A percentile compares a stretch with the other conserved stretches of the same genome.
Evolutionary conservation across 2,888 invertebrate species (phyloP).

Genomic region (Fissipunctia ypsillon): DNA sequence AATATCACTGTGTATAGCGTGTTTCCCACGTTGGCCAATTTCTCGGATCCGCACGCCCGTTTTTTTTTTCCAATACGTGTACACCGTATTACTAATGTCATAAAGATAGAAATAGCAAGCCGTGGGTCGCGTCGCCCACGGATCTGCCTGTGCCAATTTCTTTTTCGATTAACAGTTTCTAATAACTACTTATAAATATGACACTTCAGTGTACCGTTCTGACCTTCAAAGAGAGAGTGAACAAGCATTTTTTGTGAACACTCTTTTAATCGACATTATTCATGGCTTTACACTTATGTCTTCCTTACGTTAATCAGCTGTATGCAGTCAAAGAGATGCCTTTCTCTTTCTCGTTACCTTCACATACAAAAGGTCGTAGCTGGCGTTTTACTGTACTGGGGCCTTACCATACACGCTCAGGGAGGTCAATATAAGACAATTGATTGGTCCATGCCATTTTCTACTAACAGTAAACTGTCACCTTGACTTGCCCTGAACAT

Average conservation of each 20-base stretch:
- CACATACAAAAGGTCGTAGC: not conserved
- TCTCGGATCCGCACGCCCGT: not conserved
- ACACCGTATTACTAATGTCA: slow-evolving; percentile 24
- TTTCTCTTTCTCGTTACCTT: not conserved
- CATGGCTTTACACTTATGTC: not conserved
- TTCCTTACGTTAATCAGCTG: not conserved
- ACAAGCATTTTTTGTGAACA: not conserved
- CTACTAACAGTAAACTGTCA: not conserved
- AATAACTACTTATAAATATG: slow-evolving; percentile 34
- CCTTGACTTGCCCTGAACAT: not conserved
- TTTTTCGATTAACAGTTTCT: slow-evolving; percentile 26
- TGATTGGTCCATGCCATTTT: not conserved
- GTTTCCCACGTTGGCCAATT: not conserved
- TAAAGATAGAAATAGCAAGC: slow-evolving; percentile 30
- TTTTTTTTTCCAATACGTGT: not conserved
- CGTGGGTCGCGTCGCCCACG: slow-evolving; percentile 38
- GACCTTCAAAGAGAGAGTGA: slow-evolving; percentile 12
- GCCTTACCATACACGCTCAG: not conserved
- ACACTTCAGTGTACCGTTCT: slow-evolving; percentile 6
- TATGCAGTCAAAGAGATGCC: not conserved
- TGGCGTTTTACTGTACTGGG: not conserved
- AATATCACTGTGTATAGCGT: not conserved
- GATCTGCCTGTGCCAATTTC: slow-evolving; percentile 24
- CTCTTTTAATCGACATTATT: not conserved
- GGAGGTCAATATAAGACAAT: not conserved